A percentile compares a stretch with the other conserved stretches of the same genome.
Evolutionary conservation across 1,140 invertebrate species (phyloP).

Genomic region (Ceratosolen fusciceps): DNA sequence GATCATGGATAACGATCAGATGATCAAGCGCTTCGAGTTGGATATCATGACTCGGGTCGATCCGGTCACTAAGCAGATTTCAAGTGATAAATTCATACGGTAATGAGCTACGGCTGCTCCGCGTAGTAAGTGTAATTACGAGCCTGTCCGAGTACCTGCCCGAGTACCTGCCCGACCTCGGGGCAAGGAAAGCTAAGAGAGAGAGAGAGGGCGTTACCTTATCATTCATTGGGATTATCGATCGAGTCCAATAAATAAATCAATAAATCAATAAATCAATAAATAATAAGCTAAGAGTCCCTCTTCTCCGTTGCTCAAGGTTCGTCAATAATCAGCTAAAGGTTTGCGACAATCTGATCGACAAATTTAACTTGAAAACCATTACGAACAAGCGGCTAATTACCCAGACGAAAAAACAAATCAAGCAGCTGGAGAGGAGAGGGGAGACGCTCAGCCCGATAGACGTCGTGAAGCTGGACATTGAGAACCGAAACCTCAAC

Average conservation of each 20-base stretch:
- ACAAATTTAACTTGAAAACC: conserved; percentile 70
- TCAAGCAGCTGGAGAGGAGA: conserved; percentile 68
- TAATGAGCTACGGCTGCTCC: conserved; percentile 55
- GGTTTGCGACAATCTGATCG: conserved; percentile 66
- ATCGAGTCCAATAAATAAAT: no score
- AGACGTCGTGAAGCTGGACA: conserved; percentile 73
- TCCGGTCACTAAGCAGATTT: conserved; percentile 70
- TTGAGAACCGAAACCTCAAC: conserved; percentile 71
- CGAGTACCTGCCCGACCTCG: no score
- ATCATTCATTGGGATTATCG: no score
- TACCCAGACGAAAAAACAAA: conserved; percentile 68
- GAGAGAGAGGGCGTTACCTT: no score
- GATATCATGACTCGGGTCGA: conserved; percentile 69
- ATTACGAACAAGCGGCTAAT: conserved; percentile 71
- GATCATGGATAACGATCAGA: conserved; percentile 65
- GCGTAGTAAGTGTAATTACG: no score
- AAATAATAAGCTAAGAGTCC: no score
- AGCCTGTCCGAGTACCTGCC: no score
- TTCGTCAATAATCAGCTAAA: conserved; percentile 72
- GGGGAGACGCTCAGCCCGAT: conserved; percentile 70
- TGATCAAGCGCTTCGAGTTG: conserved; percentile 64
- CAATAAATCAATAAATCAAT: no score
- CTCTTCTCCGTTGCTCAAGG: conserved; percentile 49
- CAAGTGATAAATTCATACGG: conserved; percentile 72
- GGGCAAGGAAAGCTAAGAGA: no score